A percentile compares a stretch with the other conserved stretches of the same genome.
phyloP scores from a whole-genome alignment of 2,888 invertebrate species.

The Lithophane semibrunnea region DNA sequence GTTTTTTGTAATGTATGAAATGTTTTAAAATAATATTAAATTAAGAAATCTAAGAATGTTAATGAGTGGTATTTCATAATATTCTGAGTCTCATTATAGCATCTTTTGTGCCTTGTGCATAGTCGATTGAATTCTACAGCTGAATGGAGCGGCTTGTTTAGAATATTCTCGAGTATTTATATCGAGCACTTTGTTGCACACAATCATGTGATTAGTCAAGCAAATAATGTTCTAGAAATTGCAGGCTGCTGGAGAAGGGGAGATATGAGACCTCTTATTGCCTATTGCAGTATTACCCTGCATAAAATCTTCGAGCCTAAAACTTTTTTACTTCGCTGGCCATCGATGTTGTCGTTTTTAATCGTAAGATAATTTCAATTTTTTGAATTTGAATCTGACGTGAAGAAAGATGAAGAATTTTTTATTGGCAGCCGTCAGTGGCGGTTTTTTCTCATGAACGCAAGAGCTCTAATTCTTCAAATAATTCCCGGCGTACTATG shows the following conservation, averaged over 20 bases:
- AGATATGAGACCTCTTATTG: background rate
- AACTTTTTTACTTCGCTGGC: too few species aligned
- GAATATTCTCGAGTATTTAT: constrained; percentile 36
- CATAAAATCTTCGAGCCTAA: too few species aligned
- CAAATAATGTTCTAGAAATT: constrained; percentile 1
- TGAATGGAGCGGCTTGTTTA: constrained; percentile 18
- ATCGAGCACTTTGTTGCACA: constrained; percentile 26
- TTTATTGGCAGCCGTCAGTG: too few species aligned
- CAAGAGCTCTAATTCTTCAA: too few species aligned
- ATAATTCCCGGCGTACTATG: too few species aligned
- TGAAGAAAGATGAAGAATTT: too few species aligned
- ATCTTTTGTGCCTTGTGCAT: background rate
- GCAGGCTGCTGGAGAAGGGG: background rate
- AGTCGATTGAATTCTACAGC: background rate
- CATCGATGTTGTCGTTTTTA: too few species aligned
- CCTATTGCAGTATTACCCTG: too few species aligned
- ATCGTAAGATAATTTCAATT: too few species aligned
- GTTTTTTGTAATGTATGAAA: background rate
- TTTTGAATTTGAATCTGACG: too few species aligned
- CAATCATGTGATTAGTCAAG: background rate
- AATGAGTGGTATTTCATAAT: background rate
- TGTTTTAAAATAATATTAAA: background rate
- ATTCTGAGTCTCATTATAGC: background rate
- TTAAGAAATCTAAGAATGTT: background rate
- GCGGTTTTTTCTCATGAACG: too few species aligned